Percentiles rank a stretch among this genome's conserved stretches.
phyloP scores from a whole-genome alignment of 2,797 vertebrate genomes.

The Fringilla coelebs region DNA sequence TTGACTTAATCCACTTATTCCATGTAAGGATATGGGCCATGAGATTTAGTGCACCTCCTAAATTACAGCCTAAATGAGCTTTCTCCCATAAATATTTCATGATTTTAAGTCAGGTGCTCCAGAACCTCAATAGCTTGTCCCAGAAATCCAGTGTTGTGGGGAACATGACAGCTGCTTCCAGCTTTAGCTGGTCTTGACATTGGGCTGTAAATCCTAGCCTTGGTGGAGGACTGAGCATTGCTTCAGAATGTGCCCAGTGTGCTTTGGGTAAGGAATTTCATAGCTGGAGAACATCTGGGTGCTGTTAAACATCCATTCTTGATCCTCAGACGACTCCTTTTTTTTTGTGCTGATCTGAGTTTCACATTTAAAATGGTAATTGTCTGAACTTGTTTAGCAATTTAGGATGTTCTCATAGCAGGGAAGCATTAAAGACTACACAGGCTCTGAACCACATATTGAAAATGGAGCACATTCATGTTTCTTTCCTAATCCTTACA shows the following conservation, averaged over 20 bases:
- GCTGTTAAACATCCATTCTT: slow-evolving; percentile 32
- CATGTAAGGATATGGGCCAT: neutral
- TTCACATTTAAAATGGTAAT: slow-evolving; percentile 47
- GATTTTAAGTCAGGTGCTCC: neutral
- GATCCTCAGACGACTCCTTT: neutral
- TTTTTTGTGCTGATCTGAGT: slow-evolving; percentile 24
- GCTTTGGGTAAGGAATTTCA: slow-evolving; percentile 33
- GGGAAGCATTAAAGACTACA: slow-evolving; percentile 7
- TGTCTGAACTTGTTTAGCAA: slow-evolving; percentile 41
- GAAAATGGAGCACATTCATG: slow-evolving; percentile 9
- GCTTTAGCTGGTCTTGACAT: slow-evolving; percentile 23
- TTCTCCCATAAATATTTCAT: neutral
- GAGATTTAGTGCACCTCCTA: neutral
- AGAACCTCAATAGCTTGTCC: neutral
- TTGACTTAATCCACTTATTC: neutral
- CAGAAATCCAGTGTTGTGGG: neutral
- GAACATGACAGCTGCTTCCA: neutral
- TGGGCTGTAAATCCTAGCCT: slow-evolving; percentile 37
- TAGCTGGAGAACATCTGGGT: slow-evolving; percentile 29
- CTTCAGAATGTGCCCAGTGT: neutral
- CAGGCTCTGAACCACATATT: neutral
- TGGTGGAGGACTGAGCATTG: neutral
- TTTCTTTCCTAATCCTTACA: slow-evolving; percentile 51
- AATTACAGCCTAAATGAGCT: neutral
- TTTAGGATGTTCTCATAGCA: slow-evolving; percentile 29